These are phyloP conservation scores for Megalops atlanticus DNA, from an alignment of 2,113 vertebrate genomes.

Conservation along the genomic window DNA sequence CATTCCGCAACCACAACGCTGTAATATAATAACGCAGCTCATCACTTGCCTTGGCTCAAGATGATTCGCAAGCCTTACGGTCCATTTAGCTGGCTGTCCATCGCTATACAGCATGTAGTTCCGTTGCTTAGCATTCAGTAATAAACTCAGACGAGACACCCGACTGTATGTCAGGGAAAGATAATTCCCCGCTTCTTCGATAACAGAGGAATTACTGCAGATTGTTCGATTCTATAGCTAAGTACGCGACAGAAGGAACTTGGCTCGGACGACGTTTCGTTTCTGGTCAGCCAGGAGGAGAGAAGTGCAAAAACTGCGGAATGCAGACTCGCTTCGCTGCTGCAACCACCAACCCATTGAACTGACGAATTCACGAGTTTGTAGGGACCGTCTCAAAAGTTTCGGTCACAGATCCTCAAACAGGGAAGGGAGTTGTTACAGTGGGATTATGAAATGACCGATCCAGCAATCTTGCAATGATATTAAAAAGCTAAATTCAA, in stretches of 20 bases:
- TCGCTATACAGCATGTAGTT: not conserved
- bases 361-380: not conserved
- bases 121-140: conserved; percentile 11
- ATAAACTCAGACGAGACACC: not conserved
- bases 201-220: not conserved
- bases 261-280: not conserved
- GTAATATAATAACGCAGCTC: not conserved
- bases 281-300: not conserved
- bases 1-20: not conserved
- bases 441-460: too few relatives aligned
- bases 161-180: not conserved
- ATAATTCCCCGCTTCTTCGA: not conserved
- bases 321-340: not conserved
- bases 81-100: conserved; percentile 5
- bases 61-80: conserved; percentile 7
- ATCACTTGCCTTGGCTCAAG: not conserved
- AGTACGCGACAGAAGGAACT: not conserved
- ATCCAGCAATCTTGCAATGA: too few relatives aligned
- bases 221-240: not conserved
- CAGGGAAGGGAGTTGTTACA: too few relatives aligned
- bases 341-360: not conserved
- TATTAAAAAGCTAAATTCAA: too few relatives aligned
- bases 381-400: conserved; percentile 18
- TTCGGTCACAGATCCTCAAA: too few relatives aligned
- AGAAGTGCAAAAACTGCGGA: not conserved